A percentile compares a stretch with the other conserved stretches of the same genome.
Conservation (phyloP, 2,113 vertebrate species). For the Acrocephalus arundinaceus region DNA sequence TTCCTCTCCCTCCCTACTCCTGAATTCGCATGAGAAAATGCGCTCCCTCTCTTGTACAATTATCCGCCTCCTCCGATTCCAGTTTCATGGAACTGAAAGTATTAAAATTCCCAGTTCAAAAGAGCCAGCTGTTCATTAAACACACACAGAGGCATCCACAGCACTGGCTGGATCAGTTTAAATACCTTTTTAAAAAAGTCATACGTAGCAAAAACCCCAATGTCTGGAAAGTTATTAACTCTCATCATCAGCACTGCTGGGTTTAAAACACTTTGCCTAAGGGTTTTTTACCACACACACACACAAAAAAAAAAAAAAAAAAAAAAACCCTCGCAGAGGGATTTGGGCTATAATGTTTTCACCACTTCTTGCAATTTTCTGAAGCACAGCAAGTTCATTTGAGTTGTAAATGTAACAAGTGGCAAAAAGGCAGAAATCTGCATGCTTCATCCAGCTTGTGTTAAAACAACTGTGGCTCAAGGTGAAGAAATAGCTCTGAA, state of each 20-base stretch:
- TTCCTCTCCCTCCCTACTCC: slow-evolving; percentile 12
- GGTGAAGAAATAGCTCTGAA: slow-evolving; percentile 3
- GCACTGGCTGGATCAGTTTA: neutral
- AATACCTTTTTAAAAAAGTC: neutral
- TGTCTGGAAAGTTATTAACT: slow-evolving; percentile 7
- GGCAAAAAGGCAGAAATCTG: neutral
- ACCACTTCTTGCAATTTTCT: neutral
- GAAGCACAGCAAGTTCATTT: slow-evolving; percentile 2
- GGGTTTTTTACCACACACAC: neutral
- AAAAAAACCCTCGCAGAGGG: neutral
- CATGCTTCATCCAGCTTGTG: neutral
- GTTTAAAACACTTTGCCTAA: neutral
- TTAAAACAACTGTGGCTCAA: neutral
- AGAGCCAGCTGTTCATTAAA: slow-evolving; percentile 48
- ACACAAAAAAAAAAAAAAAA: neutral
- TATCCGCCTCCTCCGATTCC: neutral
- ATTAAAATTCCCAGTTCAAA: slow-evolving; percentile 41
- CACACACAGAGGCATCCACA: neutral
- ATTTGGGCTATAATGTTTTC: neutral
- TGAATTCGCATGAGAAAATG: slow-evolving; percentile 45
- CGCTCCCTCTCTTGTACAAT: slow-evolving; percentile 38
- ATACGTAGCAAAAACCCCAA: neutral
- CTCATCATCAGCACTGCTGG: neutral
- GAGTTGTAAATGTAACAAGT: neutral
- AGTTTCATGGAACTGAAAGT: slow-evolving; percentile 29